These are phyloP conservation scores for Entelurus aequoreus DNA, from an alignment of 2,113 vertebrate species.

Conservation along the genomic window DNA sequence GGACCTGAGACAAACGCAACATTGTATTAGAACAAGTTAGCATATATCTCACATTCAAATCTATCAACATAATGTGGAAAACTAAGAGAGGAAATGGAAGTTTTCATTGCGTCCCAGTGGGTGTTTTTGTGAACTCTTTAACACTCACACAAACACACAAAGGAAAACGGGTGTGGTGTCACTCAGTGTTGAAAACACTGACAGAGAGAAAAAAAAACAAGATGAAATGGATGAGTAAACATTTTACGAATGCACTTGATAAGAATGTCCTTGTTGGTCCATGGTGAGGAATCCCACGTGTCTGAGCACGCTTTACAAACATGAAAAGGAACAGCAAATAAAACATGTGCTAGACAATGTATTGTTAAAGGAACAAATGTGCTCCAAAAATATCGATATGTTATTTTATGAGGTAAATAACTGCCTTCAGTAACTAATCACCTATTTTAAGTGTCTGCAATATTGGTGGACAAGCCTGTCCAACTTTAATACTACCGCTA, in stretches of 20 bases:
- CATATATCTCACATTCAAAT: not conserved
- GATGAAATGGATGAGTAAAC: conserved; percentile 8
- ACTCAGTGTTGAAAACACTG: conserved; percentile 7
- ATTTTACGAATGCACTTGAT: not conserved
- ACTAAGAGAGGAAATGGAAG: not conserved
- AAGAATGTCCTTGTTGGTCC: conserved; percentile 3
- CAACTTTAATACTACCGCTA: not conserved
- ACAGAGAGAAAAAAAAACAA: conserved; percentile 12
- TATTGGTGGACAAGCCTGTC: not conserved
- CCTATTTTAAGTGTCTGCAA: not conserved
- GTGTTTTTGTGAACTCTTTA: conserved; percentile 1
- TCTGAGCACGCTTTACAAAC: not conserved
- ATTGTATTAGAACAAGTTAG: not conserved
- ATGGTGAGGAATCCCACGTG: not conserved
- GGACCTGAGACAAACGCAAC: conserved; percentile 42
- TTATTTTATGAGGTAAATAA: no score
- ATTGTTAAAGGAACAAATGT: not conserved
- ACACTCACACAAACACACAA: conserved; percentile 5
- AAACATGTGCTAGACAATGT: not conserved
- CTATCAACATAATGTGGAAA: not conserved
- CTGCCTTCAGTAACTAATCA: not conserved
- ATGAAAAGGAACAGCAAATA: not conserved
- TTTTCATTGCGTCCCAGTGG: not conserved
- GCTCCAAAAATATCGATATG: not conserved
- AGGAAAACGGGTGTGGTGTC: conserved; percentile 6